Base-by-base conservation (phyloP, 2,888 invertebrate species). In the Quadriops clusia region DNA sequence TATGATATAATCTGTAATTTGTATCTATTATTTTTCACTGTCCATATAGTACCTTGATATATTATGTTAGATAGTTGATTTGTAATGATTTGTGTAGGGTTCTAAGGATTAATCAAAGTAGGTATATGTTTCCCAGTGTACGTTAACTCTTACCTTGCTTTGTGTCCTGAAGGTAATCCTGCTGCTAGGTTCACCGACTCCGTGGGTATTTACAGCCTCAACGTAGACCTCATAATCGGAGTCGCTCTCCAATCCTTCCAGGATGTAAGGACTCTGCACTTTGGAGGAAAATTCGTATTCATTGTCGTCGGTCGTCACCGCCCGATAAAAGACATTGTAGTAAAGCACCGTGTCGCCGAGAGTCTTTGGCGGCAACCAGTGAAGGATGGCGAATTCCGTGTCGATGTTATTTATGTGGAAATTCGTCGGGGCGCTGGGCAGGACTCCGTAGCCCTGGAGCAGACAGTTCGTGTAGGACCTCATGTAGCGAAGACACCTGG, bases 361-460 rank as follows among this genome's bases (percentile, higher is more conserved):
- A 1, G 70, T 68, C 24, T 72, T 72, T 1, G 86, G 86, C 1
- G 73, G 61, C 0, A 74, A 70, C 86, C 86, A 87, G 50, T 80
- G 79, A 1, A 85, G 60, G 29, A 86, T 77, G 0, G 79, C 81
- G 58, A 78, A 85, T 52, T 74, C 77, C 0, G 76, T 73, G 44
- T 80, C 77, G 37, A 83, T 74, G 53, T 81, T 78, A 17, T 78
- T 73, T 4, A 84, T 71, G 44, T 73, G 74, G 2, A 85, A 65
- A 28, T 68, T 65, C 0, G 71, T 68, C 0, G 86, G 86, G 0
- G 77, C 67, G 15, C 80, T 77, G 0, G 86, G 80, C 2, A 86
- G 65, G 0, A 85, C 85, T 0, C 84, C 84, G 58, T 86, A 86
- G 9, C 85, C 84, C 61, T 84, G 81, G 39, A 86, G 70, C 12